These are phyloP conservation scores for Parus major DNA, from an alignment of 2,113 vertebrate species.

Conservation along the genomic window DNA sequence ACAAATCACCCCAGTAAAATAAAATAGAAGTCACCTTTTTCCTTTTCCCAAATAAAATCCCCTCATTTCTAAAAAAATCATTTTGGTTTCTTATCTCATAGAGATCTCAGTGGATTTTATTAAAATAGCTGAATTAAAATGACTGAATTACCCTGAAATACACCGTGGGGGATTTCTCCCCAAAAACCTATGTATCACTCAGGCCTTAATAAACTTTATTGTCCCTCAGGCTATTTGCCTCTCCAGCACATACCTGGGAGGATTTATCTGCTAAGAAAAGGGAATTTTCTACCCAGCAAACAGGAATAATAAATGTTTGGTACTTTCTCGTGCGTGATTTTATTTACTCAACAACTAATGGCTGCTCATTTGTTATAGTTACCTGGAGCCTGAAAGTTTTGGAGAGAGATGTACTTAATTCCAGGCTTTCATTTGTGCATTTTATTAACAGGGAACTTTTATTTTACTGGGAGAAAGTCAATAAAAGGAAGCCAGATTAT, in stretches of 20 bases:
- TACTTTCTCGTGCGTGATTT: neutral
- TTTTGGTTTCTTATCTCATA: neutral
- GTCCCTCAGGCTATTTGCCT: conserved; percentile 8
- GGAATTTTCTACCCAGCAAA: neutral
- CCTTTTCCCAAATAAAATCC: neutral
- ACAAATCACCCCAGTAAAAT: neutral
- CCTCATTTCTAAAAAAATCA: neutral
- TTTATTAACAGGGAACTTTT: conserved; percentile 17
- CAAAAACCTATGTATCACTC: conserved; percentile 1
- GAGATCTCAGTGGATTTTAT: neutral
- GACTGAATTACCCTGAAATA: neutral
- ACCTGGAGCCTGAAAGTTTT: conserved; percentile 23
- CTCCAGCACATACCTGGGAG: conserved; percentile 1
- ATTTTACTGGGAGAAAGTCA: neutral
- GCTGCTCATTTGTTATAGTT: conserved; percentile 35
- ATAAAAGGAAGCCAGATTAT: neutral
- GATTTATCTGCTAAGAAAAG: conserved; percentile 38
- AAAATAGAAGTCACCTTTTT: neutral
- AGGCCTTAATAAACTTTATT: conserved; percentile 27
- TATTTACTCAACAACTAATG: conserved; percentile 38
- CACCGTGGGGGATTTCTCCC: neutral
- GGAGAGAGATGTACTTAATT: conserved; percentile 4
- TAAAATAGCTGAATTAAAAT: neutral
- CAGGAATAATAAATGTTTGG: conserved; percentile 8
- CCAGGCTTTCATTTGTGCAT: conserved; percentile 15